Base-by-base conservation (phyloP, 2,888 invertebrate genomes). In the Drosophila paranaensis region DNA sequence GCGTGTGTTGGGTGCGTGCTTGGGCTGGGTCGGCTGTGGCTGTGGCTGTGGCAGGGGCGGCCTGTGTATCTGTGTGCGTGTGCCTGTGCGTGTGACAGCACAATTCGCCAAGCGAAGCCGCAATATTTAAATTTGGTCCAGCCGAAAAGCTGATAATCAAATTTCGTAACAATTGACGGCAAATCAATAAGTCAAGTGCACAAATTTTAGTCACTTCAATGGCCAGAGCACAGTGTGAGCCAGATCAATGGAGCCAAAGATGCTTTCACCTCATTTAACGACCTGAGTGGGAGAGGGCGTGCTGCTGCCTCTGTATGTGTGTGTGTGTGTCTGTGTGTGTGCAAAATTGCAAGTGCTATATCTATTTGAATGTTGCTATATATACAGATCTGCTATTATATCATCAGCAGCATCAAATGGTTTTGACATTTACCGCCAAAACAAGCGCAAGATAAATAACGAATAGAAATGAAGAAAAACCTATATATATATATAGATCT, bases 121-220 rank as follows among this genome's bases (percentile, higher is more conserved):
- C 37, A 57, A 35, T 25, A 57, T 57, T 50, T 43, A 61, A 54
- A 55, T 51, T 71, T 82, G 81, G 74, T 77, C 74, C 77, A 81
- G 67, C 51, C 80, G 61, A 53, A 27, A 13, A 74, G 79, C 72
- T 61, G 68, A 79, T 79, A 82, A 79, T 81, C 74, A 72, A 77
- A 81, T 77, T 81, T 70, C 71, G 48, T 63, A 61, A 84, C 73
- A 81, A 71, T 68, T 78, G 74, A 74, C 67, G 58, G 68, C 66
- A 78, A 83, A 83, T 85, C 83, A 71, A 83, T 86, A 83, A 82
- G 71, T 81, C 74, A 86, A 82, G 81, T 82, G 81, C 65, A 77
- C 58, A 74, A 84, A 65, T 74, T 64, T 74, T 71, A 30, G 54
- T 58, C 56, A 51, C 16, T 46, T 42, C 35, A 60, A 46, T 30